Base-by-base conservation (phyloP, 2,888 invertebrate species). In the Leptinotarsa haldemani region DNA sequence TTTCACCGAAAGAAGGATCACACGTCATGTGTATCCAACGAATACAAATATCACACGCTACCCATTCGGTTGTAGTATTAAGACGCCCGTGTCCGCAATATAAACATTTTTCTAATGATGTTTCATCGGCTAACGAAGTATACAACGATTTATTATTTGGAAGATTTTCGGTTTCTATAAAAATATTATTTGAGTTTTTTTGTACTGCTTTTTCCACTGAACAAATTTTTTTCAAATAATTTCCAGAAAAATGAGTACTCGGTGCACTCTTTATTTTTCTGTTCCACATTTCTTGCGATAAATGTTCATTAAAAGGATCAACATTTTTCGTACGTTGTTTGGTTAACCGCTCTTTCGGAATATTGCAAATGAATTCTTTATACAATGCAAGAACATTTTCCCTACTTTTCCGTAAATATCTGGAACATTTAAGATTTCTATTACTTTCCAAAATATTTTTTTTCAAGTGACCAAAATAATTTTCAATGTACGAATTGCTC, bases 241-340 rank as follows among this genome's bases (percentile, higher is more conserved):
- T 30, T 20, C 12, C 3, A 18, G 25, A 25, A 4, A 25, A 25
- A 25, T 25, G 25, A 25, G 25, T 25, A 25, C 25, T 25, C 25
- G 25, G 25, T 25, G 25, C 25, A 25, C 25, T 25, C 52, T 65
- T 48, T 15, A 3, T 9, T 53, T 66, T 65, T 74, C 67, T 74
- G 4, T 66, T 67, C 69, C 74, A 77, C 5, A 20, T 25, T 66
- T 75, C 71, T 74, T 73, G 68, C n/a, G n/a, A n/a, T n/a, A n/a
- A n/a, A n/a, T n/a, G n/a, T n/a, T n/a, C n/a, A n/a, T n/a, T n/a
- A n/a, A n/a, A n/a, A n/a, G n/a, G n/a, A n/a, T n/a, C n/a, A n/a
- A n/a, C n/a, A n/a, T n/a, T n/a, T n/a, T n/a, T n/a, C n/a, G n/a
- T n/a, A n/a, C n/a, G n/a, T n/a, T n/a, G n/a, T n/a, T n/a, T n/a